Percentiles rank a stretch among this genome's conserved stretches.
Conservation (phyloP, 2,797 vertebrate genomes). For the Bradypus variegatus region DNA sequence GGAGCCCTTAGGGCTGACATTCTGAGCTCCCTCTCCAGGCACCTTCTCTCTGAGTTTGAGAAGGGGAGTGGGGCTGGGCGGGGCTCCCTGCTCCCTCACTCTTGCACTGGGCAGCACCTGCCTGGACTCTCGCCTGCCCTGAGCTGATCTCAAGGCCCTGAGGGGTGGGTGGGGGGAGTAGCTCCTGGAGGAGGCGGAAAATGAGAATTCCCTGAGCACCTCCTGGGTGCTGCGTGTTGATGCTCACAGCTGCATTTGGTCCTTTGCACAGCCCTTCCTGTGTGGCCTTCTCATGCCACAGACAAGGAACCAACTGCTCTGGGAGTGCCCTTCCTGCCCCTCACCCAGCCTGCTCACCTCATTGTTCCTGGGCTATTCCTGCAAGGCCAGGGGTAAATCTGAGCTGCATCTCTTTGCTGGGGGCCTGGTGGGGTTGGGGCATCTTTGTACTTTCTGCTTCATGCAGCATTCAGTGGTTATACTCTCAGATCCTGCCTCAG, state of each 20-base stretch:
- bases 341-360: accelerated
- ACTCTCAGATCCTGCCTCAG: background rate
- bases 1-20: background rate
- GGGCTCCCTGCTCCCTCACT: background rate
- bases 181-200: background rate
- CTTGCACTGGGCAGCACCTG: background rate
- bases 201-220: background rate
- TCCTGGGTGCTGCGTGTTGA: background rate
- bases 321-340: background rate
- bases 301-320: background rate
- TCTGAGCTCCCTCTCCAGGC: background rate
- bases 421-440: background rate
- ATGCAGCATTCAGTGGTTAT: background rate
- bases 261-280: background rate
- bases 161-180: background rate
- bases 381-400: background rate
- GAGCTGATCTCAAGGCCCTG: background rate
- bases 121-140: background rate
- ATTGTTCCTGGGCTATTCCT: background rate
- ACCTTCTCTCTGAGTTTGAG: background rate
- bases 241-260: background rate
- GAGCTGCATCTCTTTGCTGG: background rate
- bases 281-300: background rate
- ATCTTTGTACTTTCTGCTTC: background rate
- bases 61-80: background rate